Evolutionary conservation across 2,888 invertebrate genomes (phyloP).

Genomic region (Lycia hirtaria): DNA sequence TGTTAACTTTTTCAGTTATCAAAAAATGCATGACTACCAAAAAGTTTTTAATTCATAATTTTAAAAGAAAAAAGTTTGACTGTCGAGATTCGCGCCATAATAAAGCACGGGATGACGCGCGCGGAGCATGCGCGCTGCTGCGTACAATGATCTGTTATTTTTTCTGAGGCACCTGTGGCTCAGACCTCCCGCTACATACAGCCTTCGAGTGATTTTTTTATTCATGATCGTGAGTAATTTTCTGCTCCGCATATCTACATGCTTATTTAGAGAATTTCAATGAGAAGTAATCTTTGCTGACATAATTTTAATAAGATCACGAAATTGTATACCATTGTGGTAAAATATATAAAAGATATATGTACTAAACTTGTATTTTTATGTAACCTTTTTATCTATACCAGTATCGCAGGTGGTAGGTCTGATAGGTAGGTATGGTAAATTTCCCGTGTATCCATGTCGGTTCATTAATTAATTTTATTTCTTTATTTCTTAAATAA

Average conservation of each 20-base stretch:
- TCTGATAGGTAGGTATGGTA: too few relatives aligned
- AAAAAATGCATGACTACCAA: constrained; percentile 3
- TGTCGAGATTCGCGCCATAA: constrained; percentile 59
- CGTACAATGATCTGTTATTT: constrained; percentile 69
- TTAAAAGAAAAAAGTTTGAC: constrained; percentile 22
- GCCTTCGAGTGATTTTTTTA: constrained; percentile 55
- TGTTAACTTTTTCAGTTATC: background rate
- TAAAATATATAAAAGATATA: too few relatives aligned
- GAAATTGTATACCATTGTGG: background rate
- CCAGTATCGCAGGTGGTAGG: too few relatives aligned
- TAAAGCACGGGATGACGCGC: constrained; percentile 68
- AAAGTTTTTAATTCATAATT: constrained; percentile 10
- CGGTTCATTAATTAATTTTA: too few relatives aligned
- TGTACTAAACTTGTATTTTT: too few relatives aligned
- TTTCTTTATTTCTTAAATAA: too few relatives aligned
- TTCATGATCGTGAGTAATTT: constrained; percentile 59
- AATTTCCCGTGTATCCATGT: too few relatives aligned
- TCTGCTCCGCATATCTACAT: constrained; percentile 50
- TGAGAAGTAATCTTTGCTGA: background rate
- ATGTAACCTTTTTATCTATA: too few relatives aligned
- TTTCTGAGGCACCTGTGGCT: constrained; percentile 50
- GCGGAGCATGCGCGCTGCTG: constrained; percentile 68
- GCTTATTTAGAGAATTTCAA: background rate
- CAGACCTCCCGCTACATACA: constrained; percentile 63
- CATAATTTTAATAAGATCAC: background rate